Conservation (phyloP, 2,888 invertebrate genomes). For the Andricus quercusramuli region DNA sequence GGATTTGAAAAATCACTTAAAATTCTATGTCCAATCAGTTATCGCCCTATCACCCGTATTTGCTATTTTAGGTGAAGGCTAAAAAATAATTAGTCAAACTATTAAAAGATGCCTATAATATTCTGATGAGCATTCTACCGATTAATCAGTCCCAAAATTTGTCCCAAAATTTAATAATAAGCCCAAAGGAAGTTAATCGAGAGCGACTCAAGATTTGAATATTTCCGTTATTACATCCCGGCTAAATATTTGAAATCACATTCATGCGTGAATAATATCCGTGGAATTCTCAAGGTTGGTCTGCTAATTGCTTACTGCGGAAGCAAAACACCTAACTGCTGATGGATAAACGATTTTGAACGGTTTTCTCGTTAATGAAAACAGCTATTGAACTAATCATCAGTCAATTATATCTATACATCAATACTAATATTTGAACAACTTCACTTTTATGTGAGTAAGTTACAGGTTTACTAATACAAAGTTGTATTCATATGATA, state of each 20-base stretch:
- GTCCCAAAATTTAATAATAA: too few relatives aligned
- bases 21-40: too few relatives aligned
- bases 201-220: too few relatives aligned
- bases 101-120: too few relatives aligned
- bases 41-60: too few relatives aligned
- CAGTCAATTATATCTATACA: slow-evolving; percentile 4
- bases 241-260: not conserved
- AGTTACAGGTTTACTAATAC: not conserved
- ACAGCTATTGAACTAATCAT: slow-evolving; percentile 32
- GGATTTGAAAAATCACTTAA: too few relatives aligned
- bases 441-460: not conserved
- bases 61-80: too few relatives aligned
- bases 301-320: slow-evolving; percentile 56
- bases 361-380: slow-evolving; percentile 15
- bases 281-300: slow-evolving; percentile 51
- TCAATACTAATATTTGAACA: not conserved
- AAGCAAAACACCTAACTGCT: not conserved
- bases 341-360: slow-evolving; percentile 35
- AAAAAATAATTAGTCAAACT: too few relatives aligned
- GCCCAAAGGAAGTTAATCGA: too few relatives aligned
- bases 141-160: too few relatives aligned
- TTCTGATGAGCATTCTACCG: too few relatives aligned
- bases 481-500: slow-evolving; percentile 6
- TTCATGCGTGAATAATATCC: slow-evolving; percentile 3
- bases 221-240: not conserved